Base-by-base conservation (phyloP, 2,797 vertebrate genomes). In the Coregonus ussuriensis region DNA sequence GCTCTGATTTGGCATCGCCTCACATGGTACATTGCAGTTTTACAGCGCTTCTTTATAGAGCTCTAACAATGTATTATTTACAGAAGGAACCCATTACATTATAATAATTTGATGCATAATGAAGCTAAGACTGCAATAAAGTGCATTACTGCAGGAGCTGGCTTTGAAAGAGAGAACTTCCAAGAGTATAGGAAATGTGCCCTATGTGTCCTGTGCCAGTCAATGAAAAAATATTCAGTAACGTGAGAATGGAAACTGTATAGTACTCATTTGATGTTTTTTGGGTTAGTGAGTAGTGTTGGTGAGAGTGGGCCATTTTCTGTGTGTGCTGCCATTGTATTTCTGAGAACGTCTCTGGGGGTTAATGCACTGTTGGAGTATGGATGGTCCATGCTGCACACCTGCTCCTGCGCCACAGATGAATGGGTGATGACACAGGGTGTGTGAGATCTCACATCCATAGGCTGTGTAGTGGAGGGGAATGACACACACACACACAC, bases 331-430 rank as follows among this genome's bases (percentile, higher is more conserved):
- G 56, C n/a, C 56, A 6, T n/a, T 21, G 56, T n/a, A n/a, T 37
- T 33, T n/a, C 11, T n/a, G 14, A 18, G 7, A 59, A 18, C 33
- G 7, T 21, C 52, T 76, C 31, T 6, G 11, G 51, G 65, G 66
- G 74, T 76, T 76, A 76, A 69, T 68, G 65, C 4, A 7, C 31
- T 66, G 4, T 67, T 7, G 21, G 52, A 25, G 63, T 7, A 21
- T n/a, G n/a, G 16, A 59, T n/a, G 5, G n/a, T 6, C 16, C 56
- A 11, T 15, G 33, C 62, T 7, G 9, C 41, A 66, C 35, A 47
- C 16, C 74, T 29, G 74, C 63, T 6, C 4, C 15, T 76, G 9
- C 66, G 25, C 70, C 66, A 75, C 25, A 31, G 65, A 52, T 69
- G 41, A 54, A 18, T 70, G 29, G 31, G 15, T 15, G 47, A 47